Evolutionary conservation across 2,113 vertebrate species (phyloP).

Genomic region (Podarcis cretensis): DNA sequence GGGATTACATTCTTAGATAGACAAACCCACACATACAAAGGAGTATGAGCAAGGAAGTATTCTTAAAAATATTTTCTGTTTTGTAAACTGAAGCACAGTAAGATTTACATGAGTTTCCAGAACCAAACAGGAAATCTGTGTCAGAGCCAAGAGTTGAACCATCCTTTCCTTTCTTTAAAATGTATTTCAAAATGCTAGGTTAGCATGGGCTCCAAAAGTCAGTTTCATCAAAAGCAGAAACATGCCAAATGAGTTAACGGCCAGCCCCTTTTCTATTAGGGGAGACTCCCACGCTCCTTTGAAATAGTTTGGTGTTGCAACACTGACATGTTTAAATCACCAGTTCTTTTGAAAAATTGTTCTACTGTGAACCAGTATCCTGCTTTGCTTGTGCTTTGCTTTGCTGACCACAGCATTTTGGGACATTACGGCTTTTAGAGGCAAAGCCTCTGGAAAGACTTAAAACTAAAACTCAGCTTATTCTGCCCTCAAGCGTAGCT

Average conservation of each 20-base stretch:
- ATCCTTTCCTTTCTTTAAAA: neutral
- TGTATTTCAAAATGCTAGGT: neutral
- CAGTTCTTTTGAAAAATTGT: neutral
- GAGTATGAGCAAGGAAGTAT: neutral
- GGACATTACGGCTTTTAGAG: neutral
- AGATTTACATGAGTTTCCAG: constrained; percentile 1
- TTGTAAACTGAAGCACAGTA: neutral
- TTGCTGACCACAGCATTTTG: neutral
- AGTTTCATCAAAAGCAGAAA: neutral
- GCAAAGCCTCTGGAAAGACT: neutral
- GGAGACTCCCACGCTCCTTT: neutral
- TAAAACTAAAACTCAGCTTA: neutral
- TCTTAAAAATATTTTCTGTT: constrained; percentile 2
- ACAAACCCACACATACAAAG: constrained; percentile 3
- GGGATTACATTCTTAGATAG: neutral
- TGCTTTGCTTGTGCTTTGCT: neutral
- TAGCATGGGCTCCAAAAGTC: neutral
- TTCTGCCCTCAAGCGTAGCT: neutral
- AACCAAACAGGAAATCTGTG: constrained; percentile 14
- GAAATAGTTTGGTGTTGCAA: neutral
- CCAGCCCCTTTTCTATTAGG: neutral
- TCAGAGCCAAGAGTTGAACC: neutral
- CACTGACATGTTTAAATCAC: neutral
- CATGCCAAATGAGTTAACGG: neutral
- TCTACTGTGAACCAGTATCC: neutral